Base-by-base conservation (phyloP, 2,113 vertebrate genomes). In the Notothenia rossii region DNA sequence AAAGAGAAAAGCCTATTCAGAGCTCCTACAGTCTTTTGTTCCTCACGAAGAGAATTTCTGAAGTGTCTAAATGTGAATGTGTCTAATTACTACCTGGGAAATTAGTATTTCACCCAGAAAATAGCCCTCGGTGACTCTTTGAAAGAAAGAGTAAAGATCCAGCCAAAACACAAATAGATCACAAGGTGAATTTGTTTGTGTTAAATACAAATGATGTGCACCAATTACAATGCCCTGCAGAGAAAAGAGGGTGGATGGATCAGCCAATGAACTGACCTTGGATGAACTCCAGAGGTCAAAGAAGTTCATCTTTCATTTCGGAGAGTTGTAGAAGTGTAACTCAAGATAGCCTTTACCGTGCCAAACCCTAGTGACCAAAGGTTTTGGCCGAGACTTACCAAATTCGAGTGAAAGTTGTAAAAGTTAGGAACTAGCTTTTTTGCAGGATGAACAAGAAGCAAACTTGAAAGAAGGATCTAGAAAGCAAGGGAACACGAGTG, bases 31-130 rank as follows among this genome's bases (percentile, higher is more conserved):
- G 61, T 66, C 66, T 75, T 78, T 66, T 78, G 74, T 66, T 82
- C 62, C 22, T 59, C 14, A 1, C 50, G 43, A 36, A 61, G 22
- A 72, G 29, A 54, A 20, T 69, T 63, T 53, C 53, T n/a, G 45
- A 72, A 33, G 51, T 5, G 17, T 65, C 12, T 53, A 36, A 61
- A 67, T 36, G 66, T 43, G n/a, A 14, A 10, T 33, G 25, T 10
- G 62, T 49, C 60, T 82, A 82, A 86, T 82, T 86, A 72, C 66
- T 46, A 18, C 48, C 14, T 71, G 33, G n/a, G 40, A 78, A 88
- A 76, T 36, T 8, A 68, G 75, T 36, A 36, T 58, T 82, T 83
- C 58, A 79, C 20, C 66, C 50, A 9, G 48, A 25, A 25, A 75
- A 59, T 60, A 40, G 33, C 10, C 25, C 25, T 60, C 54, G 0